Evolutionary conservation across 2,888 invertebrate species (phyloP), one percentile per base, ranked within the genome.

Genomic region (Cheilosia urbana): DNA sequence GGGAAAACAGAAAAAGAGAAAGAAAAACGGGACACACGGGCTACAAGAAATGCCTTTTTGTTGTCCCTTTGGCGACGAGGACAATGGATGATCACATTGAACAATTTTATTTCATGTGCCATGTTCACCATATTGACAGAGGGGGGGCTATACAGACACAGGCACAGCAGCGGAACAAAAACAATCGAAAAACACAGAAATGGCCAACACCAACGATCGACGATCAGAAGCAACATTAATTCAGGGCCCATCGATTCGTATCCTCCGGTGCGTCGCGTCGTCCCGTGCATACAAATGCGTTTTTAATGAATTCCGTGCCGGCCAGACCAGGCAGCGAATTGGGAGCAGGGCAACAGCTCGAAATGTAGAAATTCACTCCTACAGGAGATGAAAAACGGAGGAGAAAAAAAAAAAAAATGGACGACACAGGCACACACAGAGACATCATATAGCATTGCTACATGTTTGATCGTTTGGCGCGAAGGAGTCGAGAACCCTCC

Each of bases 61-160:
- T 72, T 72, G 51, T 85, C 42, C 76, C 66, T 76, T 71, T 79
- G 66, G 45, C 49, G 62, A 76, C 55, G 42, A 71, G 75, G 75
- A 85, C 84, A 85, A 85, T 81, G 85, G 85, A 76, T 80, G 80
- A 85, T 81, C 81, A 85, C 81, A 81, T 77, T 72, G 76, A 72
- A 85, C 85, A 85, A 85, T 85, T 76, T 85, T 81, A 85, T 85
- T 85, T 85, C 81, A 81, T 72, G 76, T 77, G 85, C 85, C 85
- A 85, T 85, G 85, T 85, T 77, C 68, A 63, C 72, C 60, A 75
- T 79, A 78, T 83, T 72, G 78, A 72, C 81, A 76, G 63, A 65
- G 47, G 30, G 37, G 30, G 30, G 30, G 9, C 37, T 37, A 37
- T 37, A 37, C 37, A 37, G 21, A 57, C 47, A 37, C 47, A 75